phyloP scores from a whole-genome alignment of 2,797 vertebrate genomes.

The Tiaroga cobitis region DNA sequence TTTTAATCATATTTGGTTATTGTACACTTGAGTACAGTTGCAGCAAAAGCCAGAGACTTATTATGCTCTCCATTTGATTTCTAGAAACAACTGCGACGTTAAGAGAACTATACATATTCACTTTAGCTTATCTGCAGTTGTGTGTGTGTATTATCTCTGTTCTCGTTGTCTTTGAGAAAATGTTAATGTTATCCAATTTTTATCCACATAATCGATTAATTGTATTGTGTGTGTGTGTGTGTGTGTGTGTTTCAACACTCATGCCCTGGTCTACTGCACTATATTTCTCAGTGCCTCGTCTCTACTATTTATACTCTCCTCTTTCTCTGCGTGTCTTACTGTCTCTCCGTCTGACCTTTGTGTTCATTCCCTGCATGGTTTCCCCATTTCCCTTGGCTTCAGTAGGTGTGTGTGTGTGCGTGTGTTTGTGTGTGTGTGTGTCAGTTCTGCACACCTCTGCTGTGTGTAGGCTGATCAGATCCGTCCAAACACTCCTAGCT shows the following conservation, averaged over 20 bases:
- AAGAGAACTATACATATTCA: neutral
- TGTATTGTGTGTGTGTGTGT: neutral
- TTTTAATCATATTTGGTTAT: neutral
- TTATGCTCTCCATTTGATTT: neutral
- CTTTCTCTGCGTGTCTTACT: conserved; percentile 1
- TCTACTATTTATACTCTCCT: neutral
- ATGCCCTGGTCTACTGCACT: conserved; percentile 14
- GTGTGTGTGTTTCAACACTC: neutral
- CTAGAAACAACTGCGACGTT: neutral
- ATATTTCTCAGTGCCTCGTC: conserved; percentile 9
- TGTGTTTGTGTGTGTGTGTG: conserved; percentile 20
- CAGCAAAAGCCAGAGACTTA: neutral
- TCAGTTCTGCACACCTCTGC: conserved; percentile 25
- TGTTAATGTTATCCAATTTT: neutral
- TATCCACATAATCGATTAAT: neutral
- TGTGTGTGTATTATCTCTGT: neutral
- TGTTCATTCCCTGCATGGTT: neutral
- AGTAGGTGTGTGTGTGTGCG: conserved; percentile 38
- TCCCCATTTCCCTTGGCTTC: neutral
- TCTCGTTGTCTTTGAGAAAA: neutral
- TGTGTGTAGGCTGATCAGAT: conserved; percentile 31
- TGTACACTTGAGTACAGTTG: neutral
- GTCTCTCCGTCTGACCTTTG: conserved; percentile 3
- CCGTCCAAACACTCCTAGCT: conserved; percentile 22
- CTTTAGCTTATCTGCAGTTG: neutral